Evolutionary conservation across 2,888 invertebrate genomes (phyloP), one percentile per base, ranked within the genome.

Genomic region (Metacarcinus magister): DNA sequence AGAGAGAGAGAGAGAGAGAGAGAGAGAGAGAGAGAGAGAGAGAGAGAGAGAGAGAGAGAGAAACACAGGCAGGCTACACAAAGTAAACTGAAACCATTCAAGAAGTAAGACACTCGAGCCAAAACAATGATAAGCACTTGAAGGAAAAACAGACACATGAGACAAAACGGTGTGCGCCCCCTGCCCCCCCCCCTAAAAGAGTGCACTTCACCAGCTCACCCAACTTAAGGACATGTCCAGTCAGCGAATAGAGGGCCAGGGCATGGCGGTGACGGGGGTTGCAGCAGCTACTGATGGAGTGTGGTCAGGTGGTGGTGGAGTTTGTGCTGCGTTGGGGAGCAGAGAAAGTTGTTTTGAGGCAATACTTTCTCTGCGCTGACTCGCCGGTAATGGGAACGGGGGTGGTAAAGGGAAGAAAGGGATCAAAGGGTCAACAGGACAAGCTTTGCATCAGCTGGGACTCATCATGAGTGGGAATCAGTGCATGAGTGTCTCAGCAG

Each of bases 331-430:
- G 82, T 75, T 75, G 75, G 75, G 82, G 82, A 82, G 32, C 82
- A 82, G 82, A 82, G 82, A 82, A 82, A 82, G 82, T 82, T 82
- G 82, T 28, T 82, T 82, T 82, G 82, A 82, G 28, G 82, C 82
- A 82, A 82, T 82, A 82, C 82, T 82, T 82, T 82, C 82, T 82
- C 82, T 28, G 10, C 32, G 82, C 82, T 82, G 82, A 82, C 82
- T 28, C 82, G 28, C n/a, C 19, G 67, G 67, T 67, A 67, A 16
- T 19, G 23, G 67, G 67, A n/a, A 23, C 16, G 75, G 16, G 75
- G n/a, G 19, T 23, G 82, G 82, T 32, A 23, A 82, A 82, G 32
- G 32, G 82, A 32, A 7, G 82, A 8, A 23, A 7, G 82, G 82
- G 7, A 32, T 82, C 82, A 82, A 82, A 32, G 82, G 82, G 32